phyloP scores from a whole-genome alignment of 2,113 vertebrate genomes.

The Bambusicola thoracicus region DNA sequence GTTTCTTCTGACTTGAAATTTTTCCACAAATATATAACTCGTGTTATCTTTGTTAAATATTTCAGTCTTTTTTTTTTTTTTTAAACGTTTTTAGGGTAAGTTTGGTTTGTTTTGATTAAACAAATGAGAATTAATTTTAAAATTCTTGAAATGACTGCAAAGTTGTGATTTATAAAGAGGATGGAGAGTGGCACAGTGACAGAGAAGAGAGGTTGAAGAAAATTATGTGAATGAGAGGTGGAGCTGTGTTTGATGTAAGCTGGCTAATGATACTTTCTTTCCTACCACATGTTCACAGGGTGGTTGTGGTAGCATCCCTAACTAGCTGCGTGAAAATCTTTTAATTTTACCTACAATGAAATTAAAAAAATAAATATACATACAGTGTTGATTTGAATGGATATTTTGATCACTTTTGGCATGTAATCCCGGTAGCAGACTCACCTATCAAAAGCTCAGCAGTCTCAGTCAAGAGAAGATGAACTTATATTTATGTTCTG shows the following conservation, averaged over 20 bases:
- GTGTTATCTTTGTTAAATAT: background rate
- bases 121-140: background rate
- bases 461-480: background rate
- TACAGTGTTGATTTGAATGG: background rate
- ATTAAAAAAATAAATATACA: background rate
- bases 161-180: background rate
- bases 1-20: background rate
- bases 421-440: background rate
- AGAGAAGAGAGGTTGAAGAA: background rate
- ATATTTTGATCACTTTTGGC: background rate
- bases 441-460: background rate
- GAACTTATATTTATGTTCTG: background rate
- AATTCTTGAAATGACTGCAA: background rate
- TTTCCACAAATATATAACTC: background rate
- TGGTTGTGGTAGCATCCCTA: background rate
- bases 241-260: fast-evolving
- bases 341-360: background rate
- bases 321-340: background rate
- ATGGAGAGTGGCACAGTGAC: background rate
- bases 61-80: too few relatives aligned
- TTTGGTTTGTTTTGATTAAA: background rate
- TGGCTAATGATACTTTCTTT: background rate
- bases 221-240: background rate
- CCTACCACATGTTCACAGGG: background rate
- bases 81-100: background rate